Evolutionary conservation across 2,113 vertebrate genomes (phyloP), one percentile per base, ranked within the genome.

Genomic region (Ciconia boyciana): DNA sequence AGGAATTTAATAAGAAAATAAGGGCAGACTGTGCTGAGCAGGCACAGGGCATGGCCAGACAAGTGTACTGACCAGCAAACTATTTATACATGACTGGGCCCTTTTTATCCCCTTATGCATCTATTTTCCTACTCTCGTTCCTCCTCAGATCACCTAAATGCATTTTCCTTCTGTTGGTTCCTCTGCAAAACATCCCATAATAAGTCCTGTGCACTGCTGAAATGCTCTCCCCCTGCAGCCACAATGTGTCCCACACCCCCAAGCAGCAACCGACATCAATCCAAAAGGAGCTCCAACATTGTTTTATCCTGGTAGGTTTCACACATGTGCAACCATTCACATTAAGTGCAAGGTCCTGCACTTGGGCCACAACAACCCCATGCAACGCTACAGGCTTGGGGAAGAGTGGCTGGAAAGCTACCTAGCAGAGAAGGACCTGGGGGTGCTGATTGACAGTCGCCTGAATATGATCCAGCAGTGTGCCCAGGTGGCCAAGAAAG

Each of bases 11-110:
- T 32, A 55, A 19, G 4, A 29, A 75, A 54, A 55, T 4, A 34
- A 34, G 12, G 5, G 36, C 2, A 52, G 58, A 9, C 10, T 28
- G 24, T 29, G 13, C 34, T 41, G 69, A 49, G 18, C 4, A 52
- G 34, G 17, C 0, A 1, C 14, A 41, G 28, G 18, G 13, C 10
- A 9, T 39, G 6, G 16, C 6, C 13, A 57, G 36, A 44, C 1
- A 57, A 52, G 9, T 17, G 2, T 36, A 44, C 9, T 36, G 13
- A 51, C 10, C 13, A 82, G 7, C 10, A 54, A 64, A 70, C 10
- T 26, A 24, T 5, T 52, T 21, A 83, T 11, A 32, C 5, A 13
- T 11, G 6, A 20, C 7, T 2, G 3, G 32, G 11, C 5, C 15
- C 32, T 70, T 87, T 69, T 76, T 60, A 43, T 5, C 12, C 3